Conservation (phyloP, 1,140 invertebrate genomes). For the Papilio helenus region DNA sequence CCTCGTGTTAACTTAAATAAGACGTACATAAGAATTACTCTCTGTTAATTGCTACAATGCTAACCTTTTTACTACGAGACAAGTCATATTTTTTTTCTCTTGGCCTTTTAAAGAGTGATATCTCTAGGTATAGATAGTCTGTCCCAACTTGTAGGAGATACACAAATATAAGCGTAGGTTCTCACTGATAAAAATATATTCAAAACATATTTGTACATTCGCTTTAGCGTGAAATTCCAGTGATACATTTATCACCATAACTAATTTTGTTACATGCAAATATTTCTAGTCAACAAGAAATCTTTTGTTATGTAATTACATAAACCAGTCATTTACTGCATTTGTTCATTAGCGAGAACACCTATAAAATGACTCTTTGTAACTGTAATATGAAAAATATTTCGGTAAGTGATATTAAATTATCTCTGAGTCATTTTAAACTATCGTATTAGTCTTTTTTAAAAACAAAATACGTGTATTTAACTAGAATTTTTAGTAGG, state of each 20-base stretch:
- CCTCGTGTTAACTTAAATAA: too few species aligned
- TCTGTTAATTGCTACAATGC: too few species aligned
- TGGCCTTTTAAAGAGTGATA: too few species aligned
- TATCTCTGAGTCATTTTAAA: conserved; percentile 25
- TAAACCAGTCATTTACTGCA: not conserved
- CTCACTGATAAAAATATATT: too few species aligned
- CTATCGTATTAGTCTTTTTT: not conserved
- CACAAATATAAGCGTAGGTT: not conserved
- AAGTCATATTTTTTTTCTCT: too few species aligned
- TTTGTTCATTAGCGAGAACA: conserved; percentile 3
- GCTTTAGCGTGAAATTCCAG: not conserved
- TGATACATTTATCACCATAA: conserved; percentile 1
- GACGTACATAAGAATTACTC: too few species aligned
- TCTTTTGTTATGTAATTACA: conserved; percentile 11
- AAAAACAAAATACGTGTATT: not conserved
- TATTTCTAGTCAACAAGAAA: conserved; percentile 18
- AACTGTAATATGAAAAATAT: conserved; percentile 15
- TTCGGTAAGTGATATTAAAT: not conserved
- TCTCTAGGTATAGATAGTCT: too few species aligned
- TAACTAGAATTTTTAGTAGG: too few species aligned
- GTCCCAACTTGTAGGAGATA: not conserved
- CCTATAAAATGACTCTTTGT: conserved; percentile 14
- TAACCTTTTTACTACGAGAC: too few species aligned
- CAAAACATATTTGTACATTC: not conserved
- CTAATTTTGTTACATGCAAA: not conserved